These are phyloP conservation scores for Noctua comes DNA, from an alignment of 2,888 invertebrate species.

Conservation along the genomic window DNA sequence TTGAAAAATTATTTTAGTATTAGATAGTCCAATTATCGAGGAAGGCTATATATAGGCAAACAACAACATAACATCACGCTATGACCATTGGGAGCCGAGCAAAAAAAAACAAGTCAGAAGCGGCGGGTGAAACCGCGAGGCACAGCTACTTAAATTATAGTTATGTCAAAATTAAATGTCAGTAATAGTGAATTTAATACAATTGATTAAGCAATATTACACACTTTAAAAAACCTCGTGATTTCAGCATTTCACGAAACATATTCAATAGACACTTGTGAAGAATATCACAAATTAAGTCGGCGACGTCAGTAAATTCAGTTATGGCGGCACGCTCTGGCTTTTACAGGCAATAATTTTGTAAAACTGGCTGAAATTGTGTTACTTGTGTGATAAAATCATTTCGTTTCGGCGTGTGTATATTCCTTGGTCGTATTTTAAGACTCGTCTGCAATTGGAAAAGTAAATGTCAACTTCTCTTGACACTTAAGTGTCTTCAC, in stretches of 20 bases:
- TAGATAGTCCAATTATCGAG: too few species aligned
- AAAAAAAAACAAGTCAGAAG: too few species aligned
- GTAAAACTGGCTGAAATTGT: slow-evolving; percentile 44
- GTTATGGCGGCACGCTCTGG: slow-evolving; percentile 43
- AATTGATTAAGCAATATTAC: too few species aligned
- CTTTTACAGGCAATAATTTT: slow-evolving; percentile 54
- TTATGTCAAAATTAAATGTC: too few species aligned
- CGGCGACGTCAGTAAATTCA: slow-evolving; percentile 39
- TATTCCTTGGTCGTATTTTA: neutral
- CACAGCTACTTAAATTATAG: too few species aligned
- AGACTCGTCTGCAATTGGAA: neutral
- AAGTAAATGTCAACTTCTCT: neutral
- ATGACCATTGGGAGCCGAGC: too few species aligned
- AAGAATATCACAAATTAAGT: slow-evolving; percentile 52
- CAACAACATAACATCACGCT: too few species aligned
- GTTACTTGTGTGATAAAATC: slow-evolving; percentile 39
- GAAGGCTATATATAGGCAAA: too few species aligned
- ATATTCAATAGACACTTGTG: slow-evolving; percentile 43
- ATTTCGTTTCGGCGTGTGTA: slow-evolving; percentile 5
- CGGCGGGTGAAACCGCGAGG: too few species aligned
- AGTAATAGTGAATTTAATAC: too few species aligned
- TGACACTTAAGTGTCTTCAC: too few species aligned
- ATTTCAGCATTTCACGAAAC: slow-evolving; percentile 16
- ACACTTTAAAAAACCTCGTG: neutral
- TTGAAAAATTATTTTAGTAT: too few species aligned